Evolutionary conservation across 2,113 vertebrate genomes (phyloP), one percentile per base, ranked within the genome.

Genomic region (Phylloscopus trochiloides): DNA sequence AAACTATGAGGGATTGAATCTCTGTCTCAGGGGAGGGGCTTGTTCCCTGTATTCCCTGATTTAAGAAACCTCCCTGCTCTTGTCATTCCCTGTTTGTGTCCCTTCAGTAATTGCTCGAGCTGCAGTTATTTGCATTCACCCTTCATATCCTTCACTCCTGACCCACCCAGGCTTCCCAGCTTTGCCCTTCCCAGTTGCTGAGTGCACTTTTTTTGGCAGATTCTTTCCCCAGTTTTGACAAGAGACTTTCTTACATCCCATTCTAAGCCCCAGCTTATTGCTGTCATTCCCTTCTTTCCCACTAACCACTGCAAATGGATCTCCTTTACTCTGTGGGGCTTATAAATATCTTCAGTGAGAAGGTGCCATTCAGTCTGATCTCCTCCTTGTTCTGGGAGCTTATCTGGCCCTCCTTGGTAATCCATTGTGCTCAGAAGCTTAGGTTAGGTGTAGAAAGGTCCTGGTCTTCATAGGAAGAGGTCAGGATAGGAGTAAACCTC

Each of bases 31-130:
- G 19, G 2, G 1, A 76, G 28, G 57, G 17, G 12, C 38, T 47
- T 3, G 1, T 58, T 77, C 57, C 9, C 21, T 32, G 1, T 7
- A 17, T 52, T 66, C 29, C 48, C 45, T 55, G 51, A 32, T 3
- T 45, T 58, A 18, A 32, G 19, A 45, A 65, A 7, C 55, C 0
- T 0, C 8, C 22, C 22, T 38, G 71, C 48, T 4, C 2, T 38
- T 73, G 1, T 73, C 45, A 17, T 40, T 57, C 48, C 17, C 68
- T 48, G 38, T 57, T 70, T 34, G 55, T 36, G 36, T 83, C 65
- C 32, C 57, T 40, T 79, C 82, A 59, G 61, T 32, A 55, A 19
- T 14, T 66, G 29, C 72, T 72, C 16, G 58, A 61, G 14, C 61
- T 86, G 50, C 32, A 95, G 34, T 63, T 80, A 55, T 19, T 75